Conservation (phyloP, 2,888 invertebrate genomes). For the Hoplodrina ambigua region DNA sequence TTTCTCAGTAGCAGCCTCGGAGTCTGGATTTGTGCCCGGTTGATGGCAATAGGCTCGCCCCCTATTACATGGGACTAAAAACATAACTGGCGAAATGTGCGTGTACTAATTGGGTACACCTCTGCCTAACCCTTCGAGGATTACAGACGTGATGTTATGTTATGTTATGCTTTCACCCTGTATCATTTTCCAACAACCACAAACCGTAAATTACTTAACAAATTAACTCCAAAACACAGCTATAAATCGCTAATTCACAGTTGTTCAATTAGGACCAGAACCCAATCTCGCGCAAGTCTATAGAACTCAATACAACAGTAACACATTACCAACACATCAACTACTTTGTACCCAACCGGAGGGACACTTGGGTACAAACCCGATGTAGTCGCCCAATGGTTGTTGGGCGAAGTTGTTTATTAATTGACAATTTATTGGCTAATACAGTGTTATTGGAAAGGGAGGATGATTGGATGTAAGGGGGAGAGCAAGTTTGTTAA, state of each 20-base stretch:
- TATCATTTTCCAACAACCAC: no score
- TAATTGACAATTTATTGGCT: conserved; percentile 66
- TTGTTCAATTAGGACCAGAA: conserved; percentile 35
- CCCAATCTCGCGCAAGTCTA: conserved; percentile 16
- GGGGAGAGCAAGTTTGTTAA: conserved; percentile 8
- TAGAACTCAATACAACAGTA: conserved; percentile 16
- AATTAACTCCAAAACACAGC: not conserved
- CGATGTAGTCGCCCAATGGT: conserved; percentile 33
- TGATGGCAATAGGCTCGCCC: no score
- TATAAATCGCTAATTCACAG: conserved; percentile 10
- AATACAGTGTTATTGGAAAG: conserved; percentile 60
- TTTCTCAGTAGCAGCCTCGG: no score
- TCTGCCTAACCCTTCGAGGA: no score
- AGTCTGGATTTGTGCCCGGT: no score
- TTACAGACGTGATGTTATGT: no score
- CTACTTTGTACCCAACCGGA: conserved; percentile 31
- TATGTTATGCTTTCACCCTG: no score
- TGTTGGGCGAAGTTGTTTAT: conserved; percentile 60
- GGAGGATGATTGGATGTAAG: conserved; percentile 28
- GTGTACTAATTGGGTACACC: no score
- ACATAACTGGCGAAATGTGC: no score
- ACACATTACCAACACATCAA: conserved; percentile 20
- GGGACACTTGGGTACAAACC: conserved; percentile 37
- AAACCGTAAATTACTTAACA: not conserved
- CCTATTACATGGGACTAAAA: no score